Evolutionary conservation across 1,140 invertebrate genomes (phyloP).

Genomic region (Aphaenogaster floridana): DNA sequence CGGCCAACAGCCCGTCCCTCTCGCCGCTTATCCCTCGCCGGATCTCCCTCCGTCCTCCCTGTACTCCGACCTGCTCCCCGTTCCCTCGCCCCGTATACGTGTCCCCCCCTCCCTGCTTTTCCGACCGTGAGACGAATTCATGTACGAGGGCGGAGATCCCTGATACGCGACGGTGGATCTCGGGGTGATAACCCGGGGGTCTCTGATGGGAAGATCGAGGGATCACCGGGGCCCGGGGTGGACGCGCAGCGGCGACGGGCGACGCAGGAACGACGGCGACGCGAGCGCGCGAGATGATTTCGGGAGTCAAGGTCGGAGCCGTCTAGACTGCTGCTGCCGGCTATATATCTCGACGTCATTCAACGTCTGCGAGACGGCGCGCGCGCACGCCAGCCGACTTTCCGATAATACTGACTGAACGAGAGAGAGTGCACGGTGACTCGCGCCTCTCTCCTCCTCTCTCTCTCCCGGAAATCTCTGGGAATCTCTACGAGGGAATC

Average conservation of each 20-base stretch:
- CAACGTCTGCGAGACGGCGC: constrained; percentile 63
- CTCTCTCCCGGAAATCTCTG: constrained; percentile 56
- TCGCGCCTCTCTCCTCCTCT: constrained; percentile 16
- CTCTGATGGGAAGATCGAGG: not conserved
- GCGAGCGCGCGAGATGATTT: constrained; percentile 58
- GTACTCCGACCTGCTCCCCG: not conserved
- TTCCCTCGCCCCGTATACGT: not conserved
- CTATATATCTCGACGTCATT: constrained; percentile 57
- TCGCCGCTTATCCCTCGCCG: constrained; percentile 24
- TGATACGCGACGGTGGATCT: constrained; percentile 1
- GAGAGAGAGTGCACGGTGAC: constrained; percentile 16
- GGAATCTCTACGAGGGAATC: constrained; percentile 48
- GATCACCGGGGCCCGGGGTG: not conserved
- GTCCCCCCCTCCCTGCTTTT: constrained; percentile 19
- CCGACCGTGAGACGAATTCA: constrained; percentile 49
- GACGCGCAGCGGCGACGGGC: not conserved
- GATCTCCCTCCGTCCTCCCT: constrained; percentile 22
- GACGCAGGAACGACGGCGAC: constrained; percentile 19
- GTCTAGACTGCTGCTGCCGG: constrained; percentile 63
- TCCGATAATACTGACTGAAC: constrained; percentile 50
- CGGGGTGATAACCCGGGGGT: not conserved
- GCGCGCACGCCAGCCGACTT: constrained; percentile 48
- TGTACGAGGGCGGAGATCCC: constrained; percentile 18
- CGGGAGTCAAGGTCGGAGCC: constrained; percentile 73
- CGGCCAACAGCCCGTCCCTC: constrained; percentile 58